phyloP scores from a whole-genome alignment of 2,888 invertebrate species.

The Dicyrtoma fusca region DNA sequence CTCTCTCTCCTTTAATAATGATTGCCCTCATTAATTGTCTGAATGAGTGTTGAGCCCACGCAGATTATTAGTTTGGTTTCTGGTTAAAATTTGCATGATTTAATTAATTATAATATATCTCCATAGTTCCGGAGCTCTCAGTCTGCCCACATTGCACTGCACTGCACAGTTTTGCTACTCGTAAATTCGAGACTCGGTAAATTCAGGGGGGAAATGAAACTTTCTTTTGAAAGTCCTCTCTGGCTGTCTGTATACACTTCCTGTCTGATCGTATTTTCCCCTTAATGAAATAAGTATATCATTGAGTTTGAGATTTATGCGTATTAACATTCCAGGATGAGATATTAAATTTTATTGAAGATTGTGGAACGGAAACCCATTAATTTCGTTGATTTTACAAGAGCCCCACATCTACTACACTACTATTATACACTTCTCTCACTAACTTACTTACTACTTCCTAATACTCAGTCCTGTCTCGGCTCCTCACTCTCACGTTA shows the following conservation, averaged over 20 bases:
- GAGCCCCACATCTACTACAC: not conserved
- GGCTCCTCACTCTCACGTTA: no score
- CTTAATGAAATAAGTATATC: constrained; percentile 36
- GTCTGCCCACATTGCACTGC: no score
- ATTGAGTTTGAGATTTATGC: constrained; percentile 35
- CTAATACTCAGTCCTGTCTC: constrained; percentile 19
- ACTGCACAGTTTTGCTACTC: no score
- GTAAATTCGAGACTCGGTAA: not conserved
- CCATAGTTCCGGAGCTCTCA: no score
- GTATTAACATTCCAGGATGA: constrained; percentile 40
- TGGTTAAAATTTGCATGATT: no score
- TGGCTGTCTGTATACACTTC: not conserved
- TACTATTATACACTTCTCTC: not conserved
- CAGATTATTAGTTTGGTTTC: no score
- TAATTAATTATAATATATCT: no score
- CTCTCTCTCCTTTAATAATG: no score
- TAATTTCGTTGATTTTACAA: constrained; percentile 36
- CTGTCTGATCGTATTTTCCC: constrained; percentile 26
- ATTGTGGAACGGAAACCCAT: constrained; percentile 41
- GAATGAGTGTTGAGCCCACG: no score
- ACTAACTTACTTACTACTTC: constrained; percentile 14
- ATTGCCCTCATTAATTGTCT: no score
- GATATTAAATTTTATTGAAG: constrained; percentile 43
- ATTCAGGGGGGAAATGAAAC: constrained; percentile 29
- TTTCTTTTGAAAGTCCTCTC: constrained; percentile 6